phyloP scores from a whole-genome alignment of 2,113 vertebrate species.

The Myiopsitta monachus region DNA sequence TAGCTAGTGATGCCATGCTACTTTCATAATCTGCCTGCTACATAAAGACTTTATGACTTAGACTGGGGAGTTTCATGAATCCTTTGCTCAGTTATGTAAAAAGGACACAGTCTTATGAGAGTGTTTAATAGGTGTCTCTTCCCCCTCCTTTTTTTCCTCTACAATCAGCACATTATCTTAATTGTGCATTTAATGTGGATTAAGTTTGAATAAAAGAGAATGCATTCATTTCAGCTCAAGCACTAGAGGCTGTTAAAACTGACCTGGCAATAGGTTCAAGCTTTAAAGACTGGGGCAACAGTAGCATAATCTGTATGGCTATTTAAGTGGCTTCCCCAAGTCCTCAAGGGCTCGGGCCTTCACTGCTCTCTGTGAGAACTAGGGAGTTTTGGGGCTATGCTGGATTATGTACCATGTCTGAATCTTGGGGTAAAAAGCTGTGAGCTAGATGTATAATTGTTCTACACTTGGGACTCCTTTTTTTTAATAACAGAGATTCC shows the following conservation, averaged over 20 bases:
- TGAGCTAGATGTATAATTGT: neutral
- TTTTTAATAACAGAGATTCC: neutral
- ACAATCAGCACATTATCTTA: neutral
- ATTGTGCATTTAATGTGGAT: neutral
- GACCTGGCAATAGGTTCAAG: neutral
- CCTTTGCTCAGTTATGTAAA: constrained; percentile 1
- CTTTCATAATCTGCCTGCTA: neutral
- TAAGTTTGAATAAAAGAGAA: neutral
- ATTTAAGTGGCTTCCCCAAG: neutral
- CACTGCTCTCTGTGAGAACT: neutral
- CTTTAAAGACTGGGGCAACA: neutral
- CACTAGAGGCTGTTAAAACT: neutral
- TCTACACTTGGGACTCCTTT: neutral
- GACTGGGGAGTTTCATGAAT: neutral
- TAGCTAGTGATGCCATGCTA: neutral
- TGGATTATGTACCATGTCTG: neutral
- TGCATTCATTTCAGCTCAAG: neutral
- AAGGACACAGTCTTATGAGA: neutral
- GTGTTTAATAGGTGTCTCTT: neutral
- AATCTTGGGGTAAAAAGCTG: neutral
- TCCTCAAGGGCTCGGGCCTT: neutral
- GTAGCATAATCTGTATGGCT: neutral
- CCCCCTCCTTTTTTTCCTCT: neutral
- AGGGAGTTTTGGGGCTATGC: neutral
- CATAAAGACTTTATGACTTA: neutral